Evolutionary conservation across 2,888 invertebrate species (phyloP), one percentile per base, ranked within the genome.

Genomic region (Dioctria linearis): DNA sequence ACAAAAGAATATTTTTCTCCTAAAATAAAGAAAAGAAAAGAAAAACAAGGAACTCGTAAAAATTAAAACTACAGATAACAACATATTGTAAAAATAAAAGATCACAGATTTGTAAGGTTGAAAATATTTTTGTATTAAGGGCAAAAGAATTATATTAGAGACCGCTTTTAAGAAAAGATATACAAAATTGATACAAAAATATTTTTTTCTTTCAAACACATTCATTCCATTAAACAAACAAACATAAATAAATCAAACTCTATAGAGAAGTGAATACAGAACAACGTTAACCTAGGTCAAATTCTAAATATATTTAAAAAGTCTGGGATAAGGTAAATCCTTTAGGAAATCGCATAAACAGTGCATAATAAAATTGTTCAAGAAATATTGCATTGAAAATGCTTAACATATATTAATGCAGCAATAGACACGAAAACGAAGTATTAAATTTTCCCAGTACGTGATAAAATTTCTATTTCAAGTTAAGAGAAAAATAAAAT

Each of bases 81-180:
- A 59, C 42, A 73, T 8, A 42, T 25, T 73, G 59, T 73, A 73
- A 73, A 67, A 73, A 54, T 54, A 57, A 59, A 73, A 59, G 4
- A 13, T 3, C n/a, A 57, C 37, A 39, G 39, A 73, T 57, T 73
- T 73, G 73, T 59, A 57, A 57, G 57, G 73, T 59, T 13, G 40
- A 73, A 73, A 73, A 73, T 73, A 73, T 73, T 73, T 73, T 73
- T 73, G 73, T 42, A 73, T 57, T 57, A 13, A 73, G 49, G 46
- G 46, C 67, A 25, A 46, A 13, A 4, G 25, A 59, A 40, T 25
- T 57, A 73, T 11, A 25, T 6, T n/a, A 66, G 42, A 66, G 6
- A 66, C 43, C 51, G 49, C 25, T 69, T 69, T 49, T 39, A 69
- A 11, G 37, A 69, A 67, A 11, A 69, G 25, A 37, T 25, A 67